These are phyloP conservation scores for Sebastes nivosus DNA, from an alignment of 2,797 vertebrate genomes.

Conservation along the genomic window DNA sequence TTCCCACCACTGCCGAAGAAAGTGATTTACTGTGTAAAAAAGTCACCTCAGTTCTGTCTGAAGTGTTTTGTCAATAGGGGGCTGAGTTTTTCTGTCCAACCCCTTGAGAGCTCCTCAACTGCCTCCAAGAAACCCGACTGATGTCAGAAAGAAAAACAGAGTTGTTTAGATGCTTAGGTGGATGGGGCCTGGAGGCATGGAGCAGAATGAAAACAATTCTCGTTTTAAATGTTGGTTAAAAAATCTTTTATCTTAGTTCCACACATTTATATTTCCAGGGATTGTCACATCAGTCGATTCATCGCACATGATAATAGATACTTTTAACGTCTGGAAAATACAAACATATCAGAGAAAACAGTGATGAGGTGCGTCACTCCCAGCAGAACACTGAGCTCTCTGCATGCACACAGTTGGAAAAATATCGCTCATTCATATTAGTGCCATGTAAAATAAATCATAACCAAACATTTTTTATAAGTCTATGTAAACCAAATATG, in stretches of 20 bases:
- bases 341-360: neutral
- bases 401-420: neutral
- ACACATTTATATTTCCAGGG: neutral
- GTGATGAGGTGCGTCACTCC: too few species aligned
- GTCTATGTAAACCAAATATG: constrained; percentile 30
- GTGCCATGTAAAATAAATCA: neutral
- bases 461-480: neutral
- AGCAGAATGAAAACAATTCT: constrained; percentile 1
- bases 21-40: constrained; percentile 40
- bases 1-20: constrained; percentile 23
- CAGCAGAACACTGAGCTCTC: neutral
- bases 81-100: constrained; percentile 19
- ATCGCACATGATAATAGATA: neutral
- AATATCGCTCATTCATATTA: neutral
- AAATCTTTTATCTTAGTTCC: neutral
- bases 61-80: constrained; percentile 43
- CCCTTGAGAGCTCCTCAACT: constrained; percentile 20
- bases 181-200: neutral
- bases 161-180: neutral
- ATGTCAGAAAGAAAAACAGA: constrained; percentile 35
- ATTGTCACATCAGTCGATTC: neutral
- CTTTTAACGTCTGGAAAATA: neutral
- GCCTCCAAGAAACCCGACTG: constrained; percentile 23
- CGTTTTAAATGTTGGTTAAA: neutral
- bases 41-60: constrained; percentile 45